Base-by-base conservation (phyloP, 2,113 vertebrate species). In the Actenoides lindsayi region DNA sequence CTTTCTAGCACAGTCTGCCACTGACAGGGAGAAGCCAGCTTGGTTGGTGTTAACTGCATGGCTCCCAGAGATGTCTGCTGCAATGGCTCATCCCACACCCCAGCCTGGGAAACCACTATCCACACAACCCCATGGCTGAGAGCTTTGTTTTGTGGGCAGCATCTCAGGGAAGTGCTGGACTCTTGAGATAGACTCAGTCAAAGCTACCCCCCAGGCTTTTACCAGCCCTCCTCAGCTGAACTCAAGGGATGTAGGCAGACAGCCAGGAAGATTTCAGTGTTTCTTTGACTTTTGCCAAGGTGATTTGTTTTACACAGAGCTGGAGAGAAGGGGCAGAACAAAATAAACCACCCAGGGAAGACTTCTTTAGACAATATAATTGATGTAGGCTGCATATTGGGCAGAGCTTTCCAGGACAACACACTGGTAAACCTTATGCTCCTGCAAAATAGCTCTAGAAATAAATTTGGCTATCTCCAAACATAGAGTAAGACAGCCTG, bases 341-440 rank as follows among this genome's bases (percentile, higher is more conserved):
- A 89, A 89, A 63, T 30, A 83, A 89, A 35, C 53, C 35, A 82
- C 57, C 8, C 67, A 60, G 84, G 33, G 48, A 91, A 85, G 78
- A 20, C 31, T 75, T 59, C 37, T 70, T 84, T 16, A 79, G 90
- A 30, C 59, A 76, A 23, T 48, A 6, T 75, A 87, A 95, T 35
- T 91, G 51, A 84, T 74, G 50, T 3, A 63, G 77, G 50, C 5
- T 93, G 27, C 37, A 30, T 7, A 54, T 70, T 50, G 87, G 46
- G 42, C 53, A 68, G 35, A 79, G 82, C 37, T 76, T 93, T 90
- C 78, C 82, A 91, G 70, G 84, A 90, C 57, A 93, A 13, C 92
- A 91, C 70, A 62, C 70, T 65, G 74, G 31, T 83, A 91, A 96
- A 82, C 70, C 35, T 93, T 89, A 68, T 85, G 95, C 25, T 91